Base-by-base conservation (phyloP, 2,888 invertebrate genomes). In the Oligia fasciuncula region DNA sequence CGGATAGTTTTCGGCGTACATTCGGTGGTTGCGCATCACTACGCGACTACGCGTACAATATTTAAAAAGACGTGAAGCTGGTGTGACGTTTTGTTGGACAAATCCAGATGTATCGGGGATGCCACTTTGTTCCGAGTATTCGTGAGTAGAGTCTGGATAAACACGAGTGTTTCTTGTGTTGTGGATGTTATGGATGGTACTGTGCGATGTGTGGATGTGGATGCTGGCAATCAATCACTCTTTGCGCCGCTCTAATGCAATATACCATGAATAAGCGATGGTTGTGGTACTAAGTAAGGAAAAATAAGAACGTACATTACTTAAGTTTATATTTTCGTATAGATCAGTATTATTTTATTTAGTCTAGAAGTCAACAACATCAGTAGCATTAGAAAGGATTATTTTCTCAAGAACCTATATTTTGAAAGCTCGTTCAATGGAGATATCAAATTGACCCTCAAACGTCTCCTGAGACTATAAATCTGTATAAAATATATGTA, bases 201-300 rank as follows among this genome's bases (percentile, higher is more conserved):
- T 57, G 85, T 63, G 57, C n/a, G 68, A 69, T 69, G 65, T 66
- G 73, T 69, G 66, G 35, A 76, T 76, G 68, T 70, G 62, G 63
- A 86, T 79, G 79, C 69, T 73, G 51, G 86, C 79, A 86, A 85
- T 85, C 85, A 85, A 83, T 85, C 85, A 85, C 54, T 43, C 63
- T 76, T 73, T 79, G 74, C 73, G 76, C 62, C 71, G 51, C 65
- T 74, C 86, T 83, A 75, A 86, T 74, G 79, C 76, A 74, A 85
- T 85, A 83, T 57, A 66, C 76, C 29, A 83, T 84, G 67, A 86
- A 83, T 86, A 86, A 83, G 84, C 74, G 74, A 83, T 72, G 76
- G 65, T 65, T 66, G 75, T 19, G 68, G 73, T 66, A 66, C 62
- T n/a, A 74, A 67, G 57, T 35, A 51, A 85, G 29, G 62, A 69